A percentile compares a stretch with the other conserved stretches of the same genome.
Conservation (phyloP, 23 tunicate species). For the Trididemnum clinides region DNA sequence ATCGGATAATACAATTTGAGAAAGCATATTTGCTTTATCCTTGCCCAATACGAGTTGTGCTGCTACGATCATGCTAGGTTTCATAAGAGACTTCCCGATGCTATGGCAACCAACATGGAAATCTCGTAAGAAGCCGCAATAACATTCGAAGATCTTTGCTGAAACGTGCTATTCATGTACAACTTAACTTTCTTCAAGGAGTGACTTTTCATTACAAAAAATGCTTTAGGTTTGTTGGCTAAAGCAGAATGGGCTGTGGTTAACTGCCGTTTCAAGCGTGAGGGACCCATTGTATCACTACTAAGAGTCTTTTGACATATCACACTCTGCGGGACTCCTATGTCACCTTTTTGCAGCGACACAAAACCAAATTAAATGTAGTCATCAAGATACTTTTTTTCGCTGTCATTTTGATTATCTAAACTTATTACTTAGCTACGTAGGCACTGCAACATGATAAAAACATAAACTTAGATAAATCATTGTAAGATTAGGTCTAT, state of each 20-base stretch:
- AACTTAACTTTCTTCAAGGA: constrained; percentile 41
- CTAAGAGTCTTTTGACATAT: constrained; percentile 35
- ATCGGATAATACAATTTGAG: constrained; percentile 51
- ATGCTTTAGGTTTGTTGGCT: constrained; percentile 51
- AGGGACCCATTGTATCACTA: constrained; percentile 47
- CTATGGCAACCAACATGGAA: constrained; percentile 47
- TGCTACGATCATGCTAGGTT: constrained; percentile 45
- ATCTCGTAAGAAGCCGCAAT: constrained; percentile 51
- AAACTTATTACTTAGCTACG: too few species aligned
- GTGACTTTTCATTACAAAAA: constrained; percentile 37
- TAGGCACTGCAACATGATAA: too few species aligned
- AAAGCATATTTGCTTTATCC: constrained; percentile 52
- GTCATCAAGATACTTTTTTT: too few species aligned
- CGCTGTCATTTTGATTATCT: too few species aligned
- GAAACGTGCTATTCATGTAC: constrained; percentile 43
- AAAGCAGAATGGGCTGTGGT: constrained; percentile 37
- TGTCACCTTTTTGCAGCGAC: constrained; percentile 20
- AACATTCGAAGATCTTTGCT: constrained; percentile 32
- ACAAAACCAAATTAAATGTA: too few species aligned
- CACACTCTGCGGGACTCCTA: constrained; percentile 18
- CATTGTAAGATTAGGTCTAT: too few species aligned
- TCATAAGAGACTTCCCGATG: constrained; percentile 43
- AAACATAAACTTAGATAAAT: too few species aligned
- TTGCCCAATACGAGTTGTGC: constrained; percentile 58
- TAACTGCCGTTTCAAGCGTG: constrained; percentile 46